A percentile compares a stretch with the other conserved stretches of the same genome.
Conservation (phyloP, 1,140 invertebrate species). For the Pachyrhynchus sulphureomaculatus region DNA sequence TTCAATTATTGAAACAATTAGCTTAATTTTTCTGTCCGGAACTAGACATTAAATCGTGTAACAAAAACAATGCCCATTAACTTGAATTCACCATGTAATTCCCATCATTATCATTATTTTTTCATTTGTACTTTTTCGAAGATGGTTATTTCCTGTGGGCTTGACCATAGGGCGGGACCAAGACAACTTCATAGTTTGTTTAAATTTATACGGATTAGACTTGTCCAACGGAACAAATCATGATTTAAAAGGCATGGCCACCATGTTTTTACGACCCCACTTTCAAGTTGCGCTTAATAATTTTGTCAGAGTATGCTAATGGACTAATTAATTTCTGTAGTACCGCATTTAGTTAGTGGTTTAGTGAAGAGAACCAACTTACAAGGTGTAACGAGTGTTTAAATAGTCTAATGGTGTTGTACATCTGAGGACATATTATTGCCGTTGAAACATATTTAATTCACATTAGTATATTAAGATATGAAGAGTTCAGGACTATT, state of each 20-base stretch:
- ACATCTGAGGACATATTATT: too few relatives aligned
- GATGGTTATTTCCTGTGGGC: not conserved
- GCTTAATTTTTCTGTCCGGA: too few relatives aligned
- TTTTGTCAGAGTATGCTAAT: not conserved
- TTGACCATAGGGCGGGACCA: not conserved
- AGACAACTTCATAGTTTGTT: not conserved
- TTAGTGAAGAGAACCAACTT: not conserved
- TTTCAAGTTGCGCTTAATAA: not conserved
- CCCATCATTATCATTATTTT: slow-evolving; percentile 1
- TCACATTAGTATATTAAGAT: too few relatives aligned
- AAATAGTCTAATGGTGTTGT: not conserved
- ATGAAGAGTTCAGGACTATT: too few relatives aligned
- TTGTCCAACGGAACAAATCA: slow-evolving; percentile 4
- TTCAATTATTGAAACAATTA: too few relatives aligned
- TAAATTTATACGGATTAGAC: not conserved
- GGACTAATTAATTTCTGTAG: not conserved
- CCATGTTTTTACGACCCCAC: not conserved
- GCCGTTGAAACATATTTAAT: too few relatives aligned
- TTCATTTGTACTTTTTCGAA: not conserved
- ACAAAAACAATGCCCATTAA: not conserved
- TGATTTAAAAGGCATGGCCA: slow-evolving; percentile 1
- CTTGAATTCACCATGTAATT: not conserved
- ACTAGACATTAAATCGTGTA: too few relatives aligned
- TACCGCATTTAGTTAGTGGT: too few relatives aligned
- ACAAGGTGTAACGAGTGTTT: not conserved